These are phyloP conservation scores for Drosophila equinoxialis DNA, from an alignment of 1,140 invertebrate genomes.

Conservation along the genomic window DNA sequence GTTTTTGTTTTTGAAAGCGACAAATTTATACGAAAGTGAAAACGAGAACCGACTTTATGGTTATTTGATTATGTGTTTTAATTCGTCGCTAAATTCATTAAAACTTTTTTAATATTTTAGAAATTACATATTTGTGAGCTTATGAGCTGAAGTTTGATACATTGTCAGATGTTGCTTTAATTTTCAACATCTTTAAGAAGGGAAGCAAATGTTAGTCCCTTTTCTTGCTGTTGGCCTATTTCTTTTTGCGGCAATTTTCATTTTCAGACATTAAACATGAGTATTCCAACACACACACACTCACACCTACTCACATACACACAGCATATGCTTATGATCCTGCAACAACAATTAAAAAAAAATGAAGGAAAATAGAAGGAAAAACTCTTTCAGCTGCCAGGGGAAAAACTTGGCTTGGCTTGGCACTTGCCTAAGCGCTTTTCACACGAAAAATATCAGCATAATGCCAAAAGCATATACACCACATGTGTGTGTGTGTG, in stretches of 20 bases:
- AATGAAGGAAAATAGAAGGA: constrained; percentile 20
- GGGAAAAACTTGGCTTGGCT: constrained; percentile 35
- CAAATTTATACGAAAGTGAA: background rate
- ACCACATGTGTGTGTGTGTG: too few species aligned
- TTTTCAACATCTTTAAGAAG: background rate
- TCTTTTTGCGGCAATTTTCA: constrained; percentile 9
- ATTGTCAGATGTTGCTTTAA: too few species aligned
- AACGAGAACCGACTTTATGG: background rate
- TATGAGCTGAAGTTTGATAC: too few species aligned
- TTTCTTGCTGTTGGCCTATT: constrained; percentile 3
- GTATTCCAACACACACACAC: constrained; percentile 30
- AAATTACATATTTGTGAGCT: too few species aligned
- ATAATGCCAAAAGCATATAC: constrained; percentile 37
- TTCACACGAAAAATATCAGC: constrained; percentile 53
- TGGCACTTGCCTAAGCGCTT: constrained; percentile 61
- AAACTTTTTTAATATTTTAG: too few species aligned
- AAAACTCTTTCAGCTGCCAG: constrained; percentile 29
- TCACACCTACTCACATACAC: constrained; percentile 2
- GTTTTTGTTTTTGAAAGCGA: background rate
- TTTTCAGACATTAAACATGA: constrained; percentile 20
- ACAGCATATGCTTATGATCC: constrained; percentile 13
- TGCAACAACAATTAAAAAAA: constrained; percentile 64
- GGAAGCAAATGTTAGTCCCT: background rate
- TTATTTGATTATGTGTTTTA: too few species aligned
- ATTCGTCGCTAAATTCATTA: too few species aligned